These are phyloP conservation scores for Oophaga sylvatica DNA, from an alignment of 2,797 vertebrate species.

Conservation along the genomic window DNA sequence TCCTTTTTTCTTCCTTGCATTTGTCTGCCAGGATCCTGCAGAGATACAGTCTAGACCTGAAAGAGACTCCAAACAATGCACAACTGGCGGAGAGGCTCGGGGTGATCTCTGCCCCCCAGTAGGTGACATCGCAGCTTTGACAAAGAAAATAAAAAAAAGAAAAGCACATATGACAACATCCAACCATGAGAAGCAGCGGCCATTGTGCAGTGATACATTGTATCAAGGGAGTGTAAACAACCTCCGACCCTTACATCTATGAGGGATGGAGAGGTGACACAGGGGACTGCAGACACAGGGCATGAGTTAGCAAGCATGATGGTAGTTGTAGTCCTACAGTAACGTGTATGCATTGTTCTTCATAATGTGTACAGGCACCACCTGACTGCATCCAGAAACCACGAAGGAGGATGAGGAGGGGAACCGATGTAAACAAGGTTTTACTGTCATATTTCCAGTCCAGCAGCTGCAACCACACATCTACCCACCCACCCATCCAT, in stretches of 20 bases:
- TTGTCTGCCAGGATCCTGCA: conserved; percentile 53
- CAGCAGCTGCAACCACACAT: background rate
- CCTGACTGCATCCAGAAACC: no score
- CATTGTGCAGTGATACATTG: background rate
- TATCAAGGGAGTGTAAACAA: background rate
- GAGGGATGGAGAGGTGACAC: no score
- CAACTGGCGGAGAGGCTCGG: conserved; percentile 37
- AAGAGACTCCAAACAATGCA: conserved; percentile 55
- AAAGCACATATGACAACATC: background rate
- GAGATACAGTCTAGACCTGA: conserved; percentile 58
- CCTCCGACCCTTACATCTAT: background rate
- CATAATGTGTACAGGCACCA: background rate
- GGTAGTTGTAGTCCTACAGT: background rate
- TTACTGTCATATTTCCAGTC: background rate
- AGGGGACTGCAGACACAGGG: background rate
- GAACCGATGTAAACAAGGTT: no score
- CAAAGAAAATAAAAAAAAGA: background rate
- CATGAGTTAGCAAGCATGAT: background rate
- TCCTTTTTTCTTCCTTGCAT: conserved; percentile 28
- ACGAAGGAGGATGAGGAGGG: no score
- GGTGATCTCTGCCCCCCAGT: conserved; percentile 20
- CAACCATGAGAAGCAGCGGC: background rate
- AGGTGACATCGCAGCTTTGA: background rate
- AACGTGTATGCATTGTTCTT: background rate
- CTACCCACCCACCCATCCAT: no score